Evolutionary conservation across 1,140 invertebrate species (phyloP), one percentile per base, ranked within the genome.

Genomic region (Pseudobourletiella spinata): DNA sequence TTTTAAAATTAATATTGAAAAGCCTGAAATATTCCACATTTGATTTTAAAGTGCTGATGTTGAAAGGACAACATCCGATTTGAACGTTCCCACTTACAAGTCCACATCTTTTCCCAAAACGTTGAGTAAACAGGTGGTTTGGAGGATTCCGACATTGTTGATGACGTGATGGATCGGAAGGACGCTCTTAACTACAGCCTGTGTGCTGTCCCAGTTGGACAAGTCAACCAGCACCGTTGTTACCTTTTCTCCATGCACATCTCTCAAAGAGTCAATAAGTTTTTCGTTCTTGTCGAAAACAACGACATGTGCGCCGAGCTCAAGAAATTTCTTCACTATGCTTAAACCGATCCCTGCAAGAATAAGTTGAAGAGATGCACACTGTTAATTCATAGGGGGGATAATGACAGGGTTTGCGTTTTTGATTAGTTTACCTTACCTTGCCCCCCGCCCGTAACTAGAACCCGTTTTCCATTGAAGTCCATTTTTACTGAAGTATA

Each of bases 131-230:
- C 3, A 18, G 48, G 3, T 18, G 22, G 22, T 2, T 6, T 22
- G 8, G 22, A 18, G 25, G 18, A n/a, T 39, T n/a, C 8, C 52
- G 11, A 32, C 52, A 39, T 55, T 55, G 29, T 55, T 55, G 3
- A 55, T 35, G 2, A 55, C 15, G 25, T 55, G 52, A 35, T 55
- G 52, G 25, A 55, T 39, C 6, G 52, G 52, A 14, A 55, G 32
- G 15, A 55, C 52, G n/a, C 28, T 22, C 14, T 55, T n/a, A n/a
- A n/a, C 32, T 11, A 55, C 32, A 11, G 52, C 28, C 14, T 6
- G 8, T 22, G 3, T 39, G 3, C 14, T 16, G 3, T 14, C 28
- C 52, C 52, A 55, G 18, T 55, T 18, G 4, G 3, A 6, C 6
- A 55, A 18, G 39, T 55, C 52, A 6, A 55, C 29, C 20, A 32